Conservation (phyloP, 2,888 invertebrate species). For the Aphodius granarius region DNA sequence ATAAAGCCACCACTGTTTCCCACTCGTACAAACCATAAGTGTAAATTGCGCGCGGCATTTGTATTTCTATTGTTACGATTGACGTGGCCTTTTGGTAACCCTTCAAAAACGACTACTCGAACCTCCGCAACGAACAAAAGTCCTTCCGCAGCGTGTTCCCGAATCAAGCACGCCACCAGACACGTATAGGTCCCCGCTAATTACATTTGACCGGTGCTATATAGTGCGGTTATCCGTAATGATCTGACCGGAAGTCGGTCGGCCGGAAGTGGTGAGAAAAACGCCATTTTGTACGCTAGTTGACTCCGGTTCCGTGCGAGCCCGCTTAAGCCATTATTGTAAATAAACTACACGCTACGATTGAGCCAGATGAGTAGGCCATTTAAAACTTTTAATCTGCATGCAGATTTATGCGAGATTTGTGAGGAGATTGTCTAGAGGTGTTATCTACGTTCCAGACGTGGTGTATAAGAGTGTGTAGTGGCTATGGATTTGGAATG, state of each 20-base stretch:
- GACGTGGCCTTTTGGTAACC: neutral
- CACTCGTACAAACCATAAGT: neutral
- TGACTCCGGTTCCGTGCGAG: slow-evolving; percentile 54
- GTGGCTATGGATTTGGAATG: neutral
- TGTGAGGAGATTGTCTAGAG: neutral
- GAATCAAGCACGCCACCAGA: neutral
- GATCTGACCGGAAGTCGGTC: slow-evolving; percentile 52
- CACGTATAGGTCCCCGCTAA: slow-evolving; percentile 3
- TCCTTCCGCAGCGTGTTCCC: neutral
- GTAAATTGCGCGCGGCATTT: neutral
- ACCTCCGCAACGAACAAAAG: neutral
- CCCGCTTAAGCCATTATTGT: slow-evolving; percentile 49
- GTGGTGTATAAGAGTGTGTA: neutral
- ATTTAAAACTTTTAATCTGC: slow-evolving; percentile 44
- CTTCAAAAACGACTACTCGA: neutral
- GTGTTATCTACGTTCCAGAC: neutral
- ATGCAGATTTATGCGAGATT: slow-evolving; percentile 39
- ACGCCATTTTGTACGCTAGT: slow-evolving; percentile 57
- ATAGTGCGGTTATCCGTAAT: slow-evolving; percentile 53
- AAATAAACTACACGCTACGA: slow-evolving; percentile 37
- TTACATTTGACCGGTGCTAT: slow-evolving; percentile 9
- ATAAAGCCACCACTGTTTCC: neutral
- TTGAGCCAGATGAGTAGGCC: slow-evolving; percentile 28
- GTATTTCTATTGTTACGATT: neutral
- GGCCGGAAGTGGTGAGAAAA: slow-evolving; percentile 56